Evolutionary conservation across 2,888 invertebrate species (phyloP), one percentile per base, ranked within the genome.

Genomic region (Tetanocera ferruginea): DNA sequence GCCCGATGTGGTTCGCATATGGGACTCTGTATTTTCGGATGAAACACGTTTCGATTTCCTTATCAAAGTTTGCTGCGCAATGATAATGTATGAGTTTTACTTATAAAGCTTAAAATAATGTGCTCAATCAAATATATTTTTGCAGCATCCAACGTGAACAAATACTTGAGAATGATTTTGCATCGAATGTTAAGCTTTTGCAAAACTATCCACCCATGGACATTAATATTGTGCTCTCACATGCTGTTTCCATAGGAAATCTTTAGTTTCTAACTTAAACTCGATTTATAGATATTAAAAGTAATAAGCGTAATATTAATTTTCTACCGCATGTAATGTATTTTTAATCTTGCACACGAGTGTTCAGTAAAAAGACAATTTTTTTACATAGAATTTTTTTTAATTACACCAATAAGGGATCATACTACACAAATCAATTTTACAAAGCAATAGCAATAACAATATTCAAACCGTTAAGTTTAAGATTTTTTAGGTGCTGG

Each of bases 1-100:
- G 82, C 99, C 99, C 60, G 99, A 99, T 90, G 97, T 99, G 0
- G 94, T 99, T 85, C 92, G 98, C 81, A 95, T 99, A 85, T 99
- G 99, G 99, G 99, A 99, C 89, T 96, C 98, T 0, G 90, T 99
- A 73, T 97, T 99, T 88, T 94, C 98, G 0, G 98, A 98, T 90
- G 92, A 94, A 73, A 92, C 94, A 76, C 92, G 99, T 86, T 98
- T 99, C 88, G 93, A 95, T 85, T 98, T 97, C 87, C 93, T 99
- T 3, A 95, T 97, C 80, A 93, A 95, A 87, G 94, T 98, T 78
- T 98, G 98, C 90, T 96, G 97, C 91, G 97, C 98, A 85, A 99
- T 99, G 99, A 95, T 99, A 83, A 92, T 98, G 97, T 98, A 92
- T 93, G 96, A 60, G n/a, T 9, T 25, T n/a, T 25, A 14, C 51